Evolutionary conservation across 2,888 invertebrate genomes (phyloP).

Genomic region (Dryobotodes eremita): DNA sequence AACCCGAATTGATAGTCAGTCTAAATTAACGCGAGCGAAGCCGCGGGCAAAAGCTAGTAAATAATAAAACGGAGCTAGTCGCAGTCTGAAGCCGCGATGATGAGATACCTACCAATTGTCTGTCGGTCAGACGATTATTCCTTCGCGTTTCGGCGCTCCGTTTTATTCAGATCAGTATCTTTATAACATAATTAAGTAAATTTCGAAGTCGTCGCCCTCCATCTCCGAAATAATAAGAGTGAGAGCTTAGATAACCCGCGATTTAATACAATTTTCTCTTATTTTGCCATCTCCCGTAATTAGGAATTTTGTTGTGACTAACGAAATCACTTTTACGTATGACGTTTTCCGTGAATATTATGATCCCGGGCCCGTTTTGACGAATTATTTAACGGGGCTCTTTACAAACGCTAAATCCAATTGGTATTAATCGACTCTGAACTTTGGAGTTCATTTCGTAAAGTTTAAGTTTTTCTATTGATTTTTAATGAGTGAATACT

Average conservation of each 20-base stretch:
- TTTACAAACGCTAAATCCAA: slow-evolving; percentile 32
- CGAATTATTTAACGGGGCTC: slow-evolving; percentile 38
- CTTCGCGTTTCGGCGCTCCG: slow-evolving; percentile 70
- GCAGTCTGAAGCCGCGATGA: slow-evolving; percentile 57
- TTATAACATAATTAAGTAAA: slow-evolving; percentile 86
- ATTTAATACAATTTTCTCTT: slow-evolving; percentile 82
- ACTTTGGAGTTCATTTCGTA: slow-evolving; percentile 26
- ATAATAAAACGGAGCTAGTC: slow-evolving; percentile 59
- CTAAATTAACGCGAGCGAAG: too few relatives aligned
- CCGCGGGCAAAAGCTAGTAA: too few relatives aligned
- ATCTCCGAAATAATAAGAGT: slow-evolving; percentile 83
- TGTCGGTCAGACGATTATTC: slow-evolving; percentile 70
- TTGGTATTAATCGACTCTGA: slow-evolving; percentile 22
- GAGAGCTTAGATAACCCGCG: slow-evolving; percentile 81
- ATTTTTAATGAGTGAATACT: background rate
- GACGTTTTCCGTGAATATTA: slow-evolving; percentile 69
- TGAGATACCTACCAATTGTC: slow-evolving; percentile 74
- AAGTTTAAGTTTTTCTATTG: slow-evolving; percentile 9
- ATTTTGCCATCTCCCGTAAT: slow-evolving; percentile 80
- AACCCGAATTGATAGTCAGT: too few relatives aligned
- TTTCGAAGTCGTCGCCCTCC: slow-evolving; percentile 82
- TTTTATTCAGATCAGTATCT: slow-evolving; percentile 84
- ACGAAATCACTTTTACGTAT: slow-evolving; percentile 74
- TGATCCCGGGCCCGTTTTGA: slow-evolving; percentile 39
- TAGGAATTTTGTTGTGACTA: slow-evolving; percentile 77